Evolutionary conservation across 2,797 vertebrate genomes (phyloP).

Genomic region (Petrocephalus schoutedeni): DNA sequence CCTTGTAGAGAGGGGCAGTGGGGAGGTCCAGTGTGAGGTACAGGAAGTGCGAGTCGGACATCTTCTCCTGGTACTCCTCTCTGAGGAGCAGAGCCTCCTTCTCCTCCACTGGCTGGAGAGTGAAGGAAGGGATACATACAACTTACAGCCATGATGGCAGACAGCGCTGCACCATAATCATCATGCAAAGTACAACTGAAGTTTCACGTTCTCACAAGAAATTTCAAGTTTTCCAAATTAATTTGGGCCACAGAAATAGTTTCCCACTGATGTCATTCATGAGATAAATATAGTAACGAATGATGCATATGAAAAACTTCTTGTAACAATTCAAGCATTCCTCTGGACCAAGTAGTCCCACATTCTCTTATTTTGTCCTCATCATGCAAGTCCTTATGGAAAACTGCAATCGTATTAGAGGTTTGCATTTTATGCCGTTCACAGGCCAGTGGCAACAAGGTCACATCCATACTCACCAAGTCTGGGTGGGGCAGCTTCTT

Average conservation of each 20-base stretch:
- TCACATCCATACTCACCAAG: conserved; percentile 64
- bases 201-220: not conserved
- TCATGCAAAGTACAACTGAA: not conserved
- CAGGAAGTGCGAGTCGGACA: conserved; percentile 89
- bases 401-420: not conserved
- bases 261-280: not conserved
- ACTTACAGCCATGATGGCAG: not conserved
- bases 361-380: not conserved
- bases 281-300: not conserved
- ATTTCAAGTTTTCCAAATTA: not conserved
- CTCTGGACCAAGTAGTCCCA: not conserved
- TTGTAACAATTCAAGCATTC: not conserved
- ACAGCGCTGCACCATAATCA: not conserved
- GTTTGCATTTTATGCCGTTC: not conserved
- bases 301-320: not conserved
- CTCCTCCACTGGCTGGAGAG: conserved; percentile 76
- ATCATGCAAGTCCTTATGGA: not conserved
- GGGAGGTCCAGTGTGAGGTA: conserved; percentile 93
- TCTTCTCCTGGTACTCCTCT: conserved; percentile 88
- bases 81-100: conserved; percentile 84
- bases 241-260: not conserved
- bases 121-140: not conserved
- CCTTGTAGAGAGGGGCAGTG: conserved; percentile 92
- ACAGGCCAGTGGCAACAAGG: not conserved
- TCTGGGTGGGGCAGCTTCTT: conserved; percentile 96